Percentiles rank a stretch among this genome's conserved stretches.
Evolutionary conservation across 2,797 vertebrate genomes (phyloP).

Genomic region (Taenioides sp.): DNA sequence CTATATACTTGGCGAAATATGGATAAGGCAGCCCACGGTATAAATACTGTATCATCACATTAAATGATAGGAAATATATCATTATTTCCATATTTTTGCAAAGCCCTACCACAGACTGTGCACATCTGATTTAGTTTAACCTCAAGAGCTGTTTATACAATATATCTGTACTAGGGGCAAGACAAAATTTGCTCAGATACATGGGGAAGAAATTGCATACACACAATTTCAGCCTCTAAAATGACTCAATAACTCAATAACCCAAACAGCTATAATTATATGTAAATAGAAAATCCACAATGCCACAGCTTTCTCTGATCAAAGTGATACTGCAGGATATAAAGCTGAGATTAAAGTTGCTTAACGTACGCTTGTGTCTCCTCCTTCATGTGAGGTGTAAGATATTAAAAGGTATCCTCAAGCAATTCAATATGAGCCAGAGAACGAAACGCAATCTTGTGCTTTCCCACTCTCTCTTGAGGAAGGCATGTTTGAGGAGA

Average conservation of each 20-base stretch:
- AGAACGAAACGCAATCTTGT: conserved; percentile 33
- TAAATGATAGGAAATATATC: too few species aligned
- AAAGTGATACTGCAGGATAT: conserved; percentile 11
- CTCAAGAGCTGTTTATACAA: neutral
- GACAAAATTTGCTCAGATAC: too few species aligned
- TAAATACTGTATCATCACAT: too few species aligned
- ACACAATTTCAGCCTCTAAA: neutral
- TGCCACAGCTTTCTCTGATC: conserved; percentile 10
- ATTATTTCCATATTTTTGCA: too few species aligned
- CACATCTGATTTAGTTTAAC: too few species aligned
- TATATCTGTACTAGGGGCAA: too few species aligned
- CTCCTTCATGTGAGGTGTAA: conserved; percentile 21
- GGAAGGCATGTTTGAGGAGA: conserved; percentile 54
- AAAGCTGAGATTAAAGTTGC: conserved; percentile 6
- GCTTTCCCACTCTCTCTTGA: conserved; percentile 40
- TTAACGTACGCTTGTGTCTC: neutral
- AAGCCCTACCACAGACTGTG: too few species aligned
- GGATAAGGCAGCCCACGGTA: too few species aligned
- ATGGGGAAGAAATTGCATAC: neutral
- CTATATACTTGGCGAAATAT: too few species aligned
- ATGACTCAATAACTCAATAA: neutral
- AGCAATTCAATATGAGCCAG: conserved; percentile 36
- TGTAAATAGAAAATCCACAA: neutral
- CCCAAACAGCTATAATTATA: neutral
- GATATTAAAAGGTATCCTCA: conserved; percentile 28